phyloP scores from a whole-genome alignment of 2,797 vertebrate genomes.

The Alcedo atthis region DNA sequence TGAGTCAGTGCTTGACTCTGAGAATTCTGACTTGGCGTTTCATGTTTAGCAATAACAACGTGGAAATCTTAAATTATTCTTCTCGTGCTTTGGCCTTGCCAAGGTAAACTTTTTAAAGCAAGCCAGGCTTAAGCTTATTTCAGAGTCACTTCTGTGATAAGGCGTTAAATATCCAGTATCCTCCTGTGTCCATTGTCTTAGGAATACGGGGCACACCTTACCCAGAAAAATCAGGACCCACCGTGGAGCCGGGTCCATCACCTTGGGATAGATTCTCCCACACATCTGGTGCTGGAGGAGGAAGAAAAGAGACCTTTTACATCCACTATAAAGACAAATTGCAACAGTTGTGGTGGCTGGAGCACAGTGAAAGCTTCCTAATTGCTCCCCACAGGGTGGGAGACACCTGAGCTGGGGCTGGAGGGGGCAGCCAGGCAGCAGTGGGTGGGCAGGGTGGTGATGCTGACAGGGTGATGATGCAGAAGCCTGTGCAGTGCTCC shows the following conservation, averaged over 20 bases:
- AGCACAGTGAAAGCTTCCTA: background rate
- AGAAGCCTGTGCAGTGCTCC: background rate
- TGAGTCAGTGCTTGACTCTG: constrained; percentile 59
- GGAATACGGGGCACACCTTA: background rate
- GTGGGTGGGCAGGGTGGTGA: background rate
- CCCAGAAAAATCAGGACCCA: background rate
- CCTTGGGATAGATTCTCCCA: background rate
- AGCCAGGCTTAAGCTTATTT: constrained; percentile 52
- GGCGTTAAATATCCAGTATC: background rate
- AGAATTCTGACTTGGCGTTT: constrained; percentile 70
- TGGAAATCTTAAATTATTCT: constrained; percentile 57
- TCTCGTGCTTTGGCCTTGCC: constrained; percentile 40
- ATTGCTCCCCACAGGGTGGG: constrained; percentile 1
- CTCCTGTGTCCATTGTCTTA: fast-evolving
- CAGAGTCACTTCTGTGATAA: background rate
- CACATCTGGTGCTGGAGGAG: background rate
- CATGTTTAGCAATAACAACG: constrained; percentile 49
- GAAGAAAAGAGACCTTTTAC: background rate
- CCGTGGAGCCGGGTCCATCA: background rate
- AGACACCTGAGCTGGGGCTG: background rate
- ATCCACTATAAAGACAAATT: background rate
- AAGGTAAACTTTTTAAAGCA: constrained; percentile 62
- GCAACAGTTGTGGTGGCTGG: background rate
- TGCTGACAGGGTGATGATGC: background rate
- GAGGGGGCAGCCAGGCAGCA: background rate